phyloP scores from a whole-genome alignment of 1,140 invertebrate genomes.

The Muscidifurax raptorellus region DNA sequence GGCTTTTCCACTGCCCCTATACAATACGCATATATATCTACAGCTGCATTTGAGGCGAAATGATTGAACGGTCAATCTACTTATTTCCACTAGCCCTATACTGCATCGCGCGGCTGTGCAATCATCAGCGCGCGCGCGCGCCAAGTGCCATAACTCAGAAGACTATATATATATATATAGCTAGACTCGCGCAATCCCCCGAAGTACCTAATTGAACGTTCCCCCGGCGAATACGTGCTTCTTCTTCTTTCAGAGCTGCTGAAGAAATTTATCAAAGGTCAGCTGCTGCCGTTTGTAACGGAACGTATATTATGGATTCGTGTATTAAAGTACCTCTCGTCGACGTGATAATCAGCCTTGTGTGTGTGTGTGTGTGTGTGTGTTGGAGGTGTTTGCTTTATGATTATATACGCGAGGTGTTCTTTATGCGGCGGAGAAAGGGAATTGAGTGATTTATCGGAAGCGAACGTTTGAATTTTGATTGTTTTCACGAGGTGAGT shows the following conservation, averaged over 20 bases:
- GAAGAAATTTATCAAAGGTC: slow-evolving; percentile 46
- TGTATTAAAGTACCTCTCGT: neutral
- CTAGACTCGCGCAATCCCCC: neutral
- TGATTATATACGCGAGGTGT: neutral
- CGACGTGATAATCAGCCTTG: slow-evolving; percentile 26
- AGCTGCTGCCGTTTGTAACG: slow-evolving; percentile 6
- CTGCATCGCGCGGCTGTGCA: neutral
- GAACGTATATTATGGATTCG: neutral
- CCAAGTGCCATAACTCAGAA: slow-evolving; percentile 31
- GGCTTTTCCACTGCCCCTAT: neutral
- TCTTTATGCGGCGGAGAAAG: neutral
- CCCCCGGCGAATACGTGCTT: slow-evolving; percentile 2
- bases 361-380: neutral
- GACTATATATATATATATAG: neutral
- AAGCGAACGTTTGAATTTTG: slow-evolving; percentile 7
- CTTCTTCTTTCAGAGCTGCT: neutral
- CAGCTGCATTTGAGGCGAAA: slow-evolving; percentile 15
- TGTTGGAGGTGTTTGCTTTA: neutral
- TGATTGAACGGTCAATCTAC: slow-evolving; percentile 43
- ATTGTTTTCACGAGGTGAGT: neutral
- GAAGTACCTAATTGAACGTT: slow-evolving; percentile 24
- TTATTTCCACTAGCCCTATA: slow-evolving; percentile 9
- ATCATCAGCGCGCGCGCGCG: neutral
- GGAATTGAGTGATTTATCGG: neutral
- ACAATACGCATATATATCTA: neutral